A percentile compares a stretch with the other conserved stretches of the same genome.
Conservation (phyloP, 1,140 invertebrate genomes). For the Uloborus diversus region DNA sequence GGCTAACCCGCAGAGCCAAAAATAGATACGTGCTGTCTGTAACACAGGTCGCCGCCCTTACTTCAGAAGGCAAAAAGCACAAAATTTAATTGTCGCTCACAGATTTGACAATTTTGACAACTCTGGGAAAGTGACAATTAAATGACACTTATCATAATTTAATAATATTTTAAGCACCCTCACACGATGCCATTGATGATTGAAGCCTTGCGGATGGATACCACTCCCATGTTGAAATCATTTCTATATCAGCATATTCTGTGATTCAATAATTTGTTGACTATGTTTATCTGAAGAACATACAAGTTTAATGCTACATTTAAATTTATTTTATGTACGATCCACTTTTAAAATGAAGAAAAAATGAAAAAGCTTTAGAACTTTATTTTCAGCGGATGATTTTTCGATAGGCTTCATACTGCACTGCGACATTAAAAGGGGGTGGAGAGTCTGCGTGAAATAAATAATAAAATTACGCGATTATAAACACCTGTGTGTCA, state of each 20-base stretch:
- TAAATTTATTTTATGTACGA: background rate
- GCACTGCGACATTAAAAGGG: slow-evolving; percentile 49
- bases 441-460: background rate
- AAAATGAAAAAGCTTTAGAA: background rate
- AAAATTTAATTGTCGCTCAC: background rate
- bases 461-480: slow-evolving; percentile 19
- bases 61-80: background rate
- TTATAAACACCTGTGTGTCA: background rate
- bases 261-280: background rate
- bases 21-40: slow-evolving; percentile 31
- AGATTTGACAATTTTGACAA: background rate
- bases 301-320: background rate
- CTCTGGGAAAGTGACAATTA: background rate
- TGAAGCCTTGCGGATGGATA: background rate
- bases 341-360: background rate
- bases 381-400: slow-evolving; percentile 23
- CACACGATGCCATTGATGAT: background rate
- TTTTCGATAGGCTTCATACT: slow-evolving; percentile 9
- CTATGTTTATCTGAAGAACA: background rate
- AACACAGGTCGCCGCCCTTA: slow-evolving; percentile 38
- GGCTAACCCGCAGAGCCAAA: slow-evolving; percentile 25
- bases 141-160: background rate
- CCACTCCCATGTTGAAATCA: slow-evolving; percentile 3
- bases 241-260: no score
- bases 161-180: background rate